Evolutionary conservation across 2,113 vertebrate species (phyloP).

Genomic region (Harpagus bidentatus): DNA sequence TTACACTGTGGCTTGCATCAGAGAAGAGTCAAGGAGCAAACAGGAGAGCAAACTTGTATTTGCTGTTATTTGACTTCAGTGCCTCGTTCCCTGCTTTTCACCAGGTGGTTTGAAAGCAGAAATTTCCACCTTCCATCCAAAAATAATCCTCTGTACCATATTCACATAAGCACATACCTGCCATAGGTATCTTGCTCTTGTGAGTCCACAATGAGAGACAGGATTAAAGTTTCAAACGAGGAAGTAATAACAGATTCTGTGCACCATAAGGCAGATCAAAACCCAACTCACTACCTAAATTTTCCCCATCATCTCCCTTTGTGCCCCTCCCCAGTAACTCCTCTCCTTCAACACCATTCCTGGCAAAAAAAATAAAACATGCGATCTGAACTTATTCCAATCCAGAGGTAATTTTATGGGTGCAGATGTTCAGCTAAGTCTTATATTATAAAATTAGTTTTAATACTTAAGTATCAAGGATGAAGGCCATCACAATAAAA

Average conservation of each 20-base stretch:
- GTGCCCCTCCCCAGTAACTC: neutral
- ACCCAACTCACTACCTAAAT: neutral
- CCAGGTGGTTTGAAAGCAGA: neutral
- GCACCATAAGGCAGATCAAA: neutral
- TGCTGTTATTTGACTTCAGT: neutral
- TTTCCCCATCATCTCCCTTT: neutral
- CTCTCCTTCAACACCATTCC: neutral
- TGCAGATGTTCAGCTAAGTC: neutral
- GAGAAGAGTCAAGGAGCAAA: neutral
- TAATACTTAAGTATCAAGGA: neutral
- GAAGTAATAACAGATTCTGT: neutral
- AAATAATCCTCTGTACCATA: neutral
- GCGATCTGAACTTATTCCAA: neutral
- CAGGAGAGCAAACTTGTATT: too few species aligned
- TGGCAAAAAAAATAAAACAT: neutral
- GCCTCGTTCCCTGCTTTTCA: neutral
- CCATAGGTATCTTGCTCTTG: neutral
- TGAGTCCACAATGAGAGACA: neutral
- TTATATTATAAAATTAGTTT: neutral
- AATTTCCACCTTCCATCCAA: neutral
- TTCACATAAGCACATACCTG: neutral
- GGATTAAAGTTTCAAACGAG: neutral
- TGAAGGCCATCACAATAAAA: neutral
- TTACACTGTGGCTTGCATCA: constrained; percentile 32
- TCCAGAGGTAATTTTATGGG: neutral